A percentile compares a stretch with the other conserved stretches of the same genome.
Evolutionary conservation across 2,797 vertebrate species (phyloP).

Genomic region (Tauraco hartlaubi): DNA sequence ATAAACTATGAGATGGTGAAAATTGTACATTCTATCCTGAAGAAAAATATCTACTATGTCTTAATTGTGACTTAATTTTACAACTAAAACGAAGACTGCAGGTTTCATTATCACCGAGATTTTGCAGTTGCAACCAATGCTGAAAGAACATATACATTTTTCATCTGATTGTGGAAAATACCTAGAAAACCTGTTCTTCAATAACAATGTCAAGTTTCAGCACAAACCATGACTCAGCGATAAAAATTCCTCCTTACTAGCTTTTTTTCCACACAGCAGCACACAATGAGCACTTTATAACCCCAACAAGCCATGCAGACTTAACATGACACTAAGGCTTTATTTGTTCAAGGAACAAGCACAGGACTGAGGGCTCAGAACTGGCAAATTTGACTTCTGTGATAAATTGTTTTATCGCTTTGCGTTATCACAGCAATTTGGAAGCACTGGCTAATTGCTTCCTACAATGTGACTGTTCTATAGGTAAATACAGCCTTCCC

Average conservation of each 20-base stretch:
- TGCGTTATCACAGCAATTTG: background rate
- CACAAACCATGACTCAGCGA: background rate
- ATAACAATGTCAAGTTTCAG: background rate
- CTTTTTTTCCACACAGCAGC: background rate
- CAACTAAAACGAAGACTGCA: background rate
- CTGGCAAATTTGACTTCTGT: background rate
- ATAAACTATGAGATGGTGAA: conserved; percentile 19
- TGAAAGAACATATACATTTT: background rate
- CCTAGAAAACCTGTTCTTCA: background rate
- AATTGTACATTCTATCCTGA: background rate
- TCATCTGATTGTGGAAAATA: background rate
- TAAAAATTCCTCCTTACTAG: background rate
- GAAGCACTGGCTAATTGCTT: background rate
- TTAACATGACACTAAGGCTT: background rate
- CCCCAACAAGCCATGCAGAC: background rate
- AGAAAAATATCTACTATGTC: background rate
- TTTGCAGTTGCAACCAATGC: background rate
- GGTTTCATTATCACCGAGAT: background rate
- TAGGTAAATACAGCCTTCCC: background rate
- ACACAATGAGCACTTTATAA: conserved; percentile 3
- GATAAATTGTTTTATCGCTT: background rate
- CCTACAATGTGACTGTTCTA: background rate
- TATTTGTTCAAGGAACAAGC: background rate
- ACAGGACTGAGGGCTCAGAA: background rate
- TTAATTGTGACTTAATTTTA: background rate